Base-by-base conservation (phyloP, 2,888 invertebrate genomes). In the Pharmacophagus antenor region DNA sequence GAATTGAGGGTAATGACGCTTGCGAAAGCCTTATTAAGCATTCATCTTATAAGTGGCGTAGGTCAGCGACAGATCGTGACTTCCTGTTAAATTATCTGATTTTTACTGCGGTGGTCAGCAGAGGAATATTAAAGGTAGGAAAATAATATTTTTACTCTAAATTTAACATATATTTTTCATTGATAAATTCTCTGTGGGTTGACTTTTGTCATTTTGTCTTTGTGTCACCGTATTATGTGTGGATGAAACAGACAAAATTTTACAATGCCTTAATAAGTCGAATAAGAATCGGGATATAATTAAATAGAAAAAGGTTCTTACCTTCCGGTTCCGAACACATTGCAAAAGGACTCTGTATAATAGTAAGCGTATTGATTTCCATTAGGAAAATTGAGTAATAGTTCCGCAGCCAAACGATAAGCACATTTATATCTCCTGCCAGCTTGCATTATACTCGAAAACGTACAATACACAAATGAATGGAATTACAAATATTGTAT, bases 301-400 rank as follows among this genome's bases (percentile, higher is more conserved):
- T 47, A 31, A 55, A 46, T 31, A 55, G 10, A 22, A 27, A 51
- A 23, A 15, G 23, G 42, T 17, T 41, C n/a, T 42, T n/a, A 25
- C 25, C 22, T 53, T 53, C 48, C 25, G 25, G 23, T 6, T 15
- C 31, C 31, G 22, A 20, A 25, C 44, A 44, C 48, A 54, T 44
- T 21, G 27, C 31, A 31, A 49, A 59, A 67, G 74, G 73, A 71
- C 74, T 76, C 72, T 66, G 72, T 70, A 70, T 76, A 72, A 77
- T 80, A 79, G 70, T 73, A 68, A 69, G 61, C 62, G 72, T 82
- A 84, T 84, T 71, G 83, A 83, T 84, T 82, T 82, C 79, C 76
- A 78, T 80, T 80, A 79, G 70, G 74, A 79, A 78, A 82, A 79
- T 76, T 77, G 65, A 71, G 73, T 81, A 82, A 78, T 76, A 73